phyloP scores from a whole-genome alignment of 2,113 vertebrate genomes.

The Clupea harengus region DNA sequence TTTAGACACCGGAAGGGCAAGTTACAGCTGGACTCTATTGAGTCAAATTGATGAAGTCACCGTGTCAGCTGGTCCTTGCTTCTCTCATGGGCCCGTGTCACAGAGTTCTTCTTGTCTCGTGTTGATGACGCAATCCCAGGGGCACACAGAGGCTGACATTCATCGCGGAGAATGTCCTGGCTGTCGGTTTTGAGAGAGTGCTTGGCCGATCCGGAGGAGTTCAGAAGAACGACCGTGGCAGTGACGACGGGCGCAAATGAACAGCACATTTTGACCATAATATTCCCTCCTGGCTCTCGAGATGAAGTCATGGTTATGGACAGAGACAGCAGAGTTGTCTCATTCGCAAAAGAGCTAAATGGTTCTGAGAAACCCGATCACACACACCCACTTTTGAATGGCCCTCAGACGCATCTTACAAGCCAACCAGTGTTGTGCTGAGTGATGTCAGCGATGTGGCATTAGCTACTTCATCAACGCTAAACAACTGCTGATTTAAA shows the following conservation, averaged over 20 bases:
- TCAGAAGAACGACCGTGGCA: not conserved
- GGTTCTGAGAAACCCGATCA: not conserved
- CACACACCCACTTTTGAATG: not conserved
- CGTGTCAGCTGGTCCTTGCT: not conserved
- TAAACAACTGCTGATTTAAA: not conserved
- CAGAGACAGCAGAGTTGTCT: not conserved
- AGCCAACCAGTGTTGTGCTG: not conserved
- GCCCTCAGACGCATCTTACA: not conserved
- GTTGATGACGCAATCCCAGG: not conserved
- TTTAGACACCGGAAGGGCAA: not conserved
- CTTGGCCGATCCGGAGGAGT: not conserved
- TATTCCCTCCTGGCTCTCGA: not conserved
- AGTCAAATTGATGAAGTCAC: not conserved
- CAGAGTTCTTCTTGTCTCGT: not conserved
- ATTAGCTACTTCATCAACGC: not conserved
- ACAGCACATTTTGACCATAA: not conserved
- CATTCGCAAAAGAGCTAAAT: not conserved
- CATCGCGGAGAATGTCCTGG: not conserved
- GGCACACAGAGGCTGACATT: not conserved
- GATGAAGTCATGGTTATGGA: not conserved
- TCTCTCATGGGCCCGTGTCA: not conserved
- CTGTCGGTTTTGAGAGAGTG: not conserved
- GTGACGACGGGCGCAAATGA: not conserved
- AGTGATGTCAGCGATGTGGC: not conserved
- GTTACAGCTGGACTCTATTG: not conserved